Percentiles rank a stretch among this genome's conserved stretches.
These are phyloP conservation scores for Argopecten irradians DNA, from an alignment of 1,140 invertebrate genomes.

Conservation along the genomic window DNA sequence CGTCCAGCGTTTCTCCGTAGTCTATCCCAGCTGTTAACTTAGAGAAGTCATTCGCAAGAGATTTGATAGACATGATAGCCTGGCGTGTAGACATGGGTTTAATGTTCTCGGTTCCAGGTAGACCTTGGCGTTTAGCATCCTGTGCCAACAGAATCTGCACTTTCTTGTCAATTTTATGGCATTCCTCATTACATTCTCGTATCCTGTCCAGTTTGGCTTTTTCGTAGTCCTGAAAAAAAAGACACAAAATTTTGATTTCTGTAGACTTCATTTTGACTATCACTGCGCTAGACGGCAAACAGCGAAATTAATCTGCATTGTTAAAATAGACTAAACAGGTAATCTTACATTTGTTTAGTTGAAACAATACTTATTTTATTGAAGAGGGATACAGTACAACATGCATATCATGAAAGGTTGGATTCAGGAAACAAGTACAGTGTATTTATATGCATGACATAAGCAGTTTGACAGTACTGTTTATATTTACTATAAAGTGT, in stretches of 20 bases:
- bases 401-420: too few species aligned
- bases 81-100: slow-evolving; percentile 44
- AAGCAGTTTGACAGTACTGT: too few species aligned
- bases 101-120: slow-evolving; percentile 32
- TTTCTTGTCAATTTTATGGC: slow-evolving; percentile 50
- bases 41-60: slow-evolving; percentile 45
- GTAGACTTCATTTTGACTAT: not conserved
- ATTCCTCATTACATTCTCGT: slow-evolving; percentile 51
- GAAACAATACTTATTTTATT: too few species aligned
- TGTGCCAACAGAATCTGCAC: slow-evolving; percentile 45
- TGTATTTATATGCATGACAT: too few species aligned
- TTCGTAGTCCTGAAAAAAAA: slow-evolving; percentile 37
- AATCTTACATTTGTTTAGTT: slow-evolving; percentile 23
- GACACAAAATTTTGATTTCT: not conserved
- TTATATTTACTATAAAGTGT: too few species aligned
- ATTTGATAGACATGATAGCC: slow-evolving; percentile 42
- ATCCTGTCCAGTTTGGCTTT: slow-evolving; percentile 50
- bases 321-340: too few species aligned
- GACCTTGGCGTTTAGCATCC: slow-evolving; percentile 51
- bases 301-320: too few species aligned
- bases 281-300: too few species aligned
- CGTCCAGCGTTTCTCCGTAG: not conserved
- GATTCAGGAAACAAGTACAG: too few species aligned
- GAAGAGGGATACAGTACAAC: too few species aligned
- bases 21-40: slow-evolving; percentile 20